Conservation (phyloP, 2,888 invertebrate species). For the Nineta flava region DNA sequence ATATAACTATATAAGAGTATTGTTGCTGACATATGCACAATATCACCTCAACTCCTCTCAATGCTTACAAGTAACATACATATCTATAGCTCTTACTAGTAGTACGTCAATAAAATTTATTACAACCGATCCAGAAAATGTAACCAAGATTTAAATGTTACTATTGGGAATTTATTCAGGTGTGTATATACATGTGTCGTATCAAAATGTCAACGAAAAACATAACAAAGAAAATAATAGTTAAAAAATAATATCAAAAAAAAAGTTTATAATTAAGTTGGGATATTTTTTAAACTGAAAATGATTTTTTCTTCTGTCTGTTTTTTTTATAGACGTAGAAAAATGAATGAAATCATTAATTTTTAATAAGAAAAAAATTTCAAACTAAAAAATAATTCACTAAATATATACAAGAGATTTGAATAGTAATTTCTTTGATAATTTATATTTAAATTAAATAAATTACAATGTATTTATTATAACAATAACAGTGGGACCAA, state of each 20-base stretch:
- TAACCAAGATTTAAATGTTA: slow-evolving; percentile 3
- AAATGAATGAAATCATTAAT: too few species aligned
- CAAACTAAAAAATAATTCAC: too few species aligned
- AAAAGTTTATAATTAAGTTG: too few species aligned
- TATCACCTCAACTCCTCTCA: background rate
- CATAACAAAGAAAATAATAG: background rate
- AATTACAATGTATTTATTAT: too few species aligned
- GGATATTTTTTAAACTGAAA: too few species aligned
- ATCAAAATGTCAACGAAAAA: background rate
- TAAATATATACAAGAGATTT: too few species aligned
- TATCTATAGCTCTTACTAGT: background rate
- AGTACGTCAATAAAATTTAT: slow-evolving; percentile 4
- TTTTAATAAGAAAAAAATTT: too few species aligned
- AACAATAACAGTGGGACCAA: too few species aligned
- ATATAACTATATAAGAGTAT: background rate
- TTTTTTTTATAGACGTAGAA: too few species aligned
- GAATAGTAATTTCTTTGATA: too few species aligned
- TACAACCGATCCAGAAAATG: slow-evolving; percentile 4
- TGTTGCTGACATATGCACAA: slow-evolving; percentile 3
- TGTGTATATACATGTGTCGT: background rate
- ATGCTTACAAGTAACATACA: background rate
- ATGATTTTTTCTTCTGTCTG: too few species aligned
- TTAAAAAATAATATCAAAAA: background rate
- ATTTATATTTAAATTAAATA: too few species aligned
- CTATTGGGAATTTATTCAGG: slow-evolving; percentile 2